phyloP scores from a whole-genome alignment of 2,888 invertebrate genomes.

The Mythimna pallens region DNA sequence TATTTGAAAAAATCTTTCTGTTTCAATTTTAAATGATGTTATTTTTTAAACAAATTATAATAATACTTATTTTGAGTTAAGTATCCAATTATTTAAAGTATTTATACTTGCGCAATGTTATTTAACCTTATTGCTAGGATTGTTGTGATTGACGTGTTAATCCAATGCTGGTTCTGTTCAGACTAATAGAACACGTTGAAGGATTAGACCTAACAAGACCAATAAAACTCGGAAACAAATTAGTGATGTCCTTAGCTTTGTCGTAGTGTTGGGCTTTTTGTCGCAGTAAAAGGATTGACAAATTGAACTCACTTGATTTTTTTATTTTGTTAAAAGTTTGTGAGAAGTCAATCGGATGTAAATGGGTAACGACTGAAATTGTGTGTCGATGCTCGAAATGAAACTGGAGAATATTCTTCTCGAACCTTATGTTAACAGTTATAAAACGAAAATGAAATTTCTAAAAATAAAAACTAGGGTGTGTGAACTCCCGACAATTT shows the following conservation, averaged over 20 bases:
- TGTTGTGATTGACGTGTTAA: constrained; percentile 1
- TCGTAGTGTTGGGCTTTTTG: constrained; percentile 17
- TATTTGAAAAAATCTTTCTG: no score
- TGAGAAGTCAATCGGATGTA: constrained; percentile 8
- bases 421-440: no score
- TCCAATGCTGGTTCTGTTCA: background rate
- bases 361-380: background rate
- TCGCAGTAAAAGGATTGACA: constrained; percentile 30
- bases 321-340: constrained; percentile 32
- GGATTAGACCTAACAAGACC: constrained; percentile 1
- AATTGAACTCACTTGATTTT: constrained; percentile 31
- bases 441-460: no score
- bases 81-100: background rate
- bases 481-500: no score
- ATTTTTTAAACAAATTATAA: no score
- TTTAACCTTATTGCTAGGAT: background rate
- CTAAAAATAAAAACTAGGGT: no score
- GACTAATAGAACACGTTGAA: constrained; percentile 6
- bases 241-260: constrained; percentile 42
- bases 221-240: constrained; percentile 33
- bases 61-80: no score
- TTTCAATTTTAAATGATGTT: no score
- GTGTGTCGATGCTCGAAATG: background rate
- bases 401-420: background rate
- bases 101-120: background rate